A percentile compares a stretch with the other conserved stretches of the same genome.
Evolutionary conservation across 2,888 invertebrate species (phyloP).

Genomic region (Andrena fulva): DNA sequence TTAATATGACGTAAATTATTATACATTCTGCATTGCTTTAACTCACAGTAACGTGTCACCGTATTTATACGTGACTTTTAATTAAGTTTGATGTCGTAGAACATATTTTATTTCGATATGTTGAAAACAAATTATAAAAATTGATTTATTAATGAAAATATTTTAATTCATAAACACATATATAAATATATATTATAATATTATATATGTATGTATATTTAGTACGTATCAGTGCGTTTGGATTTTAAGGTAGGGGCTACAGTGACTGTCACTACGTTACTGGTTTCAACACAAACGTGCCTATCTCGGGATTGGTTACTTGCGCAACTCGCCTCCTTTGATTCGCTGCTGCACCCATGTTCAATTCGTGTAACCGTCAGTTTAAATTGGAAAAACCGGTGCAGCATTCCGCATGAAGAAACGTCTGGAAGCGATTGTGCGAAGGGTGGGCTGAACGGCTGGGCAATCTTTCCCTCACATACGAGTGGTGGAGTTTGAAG

Average conservation of each 20-base stretch:
- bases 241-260: not conserved
- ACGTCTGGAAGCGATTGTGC: conserved; percentile 28
- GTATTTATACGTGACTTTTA: too few relatives aligned
- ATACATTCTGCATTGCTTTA: too few relatives aligned
- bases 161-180: too few relatives aligned
- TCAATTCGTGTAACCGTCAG: conserved; percentile 65
- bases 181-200: too few relatives aligned
- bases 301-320: conserved; percentile 58
- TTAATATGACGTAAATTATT: too few relatives aligned
- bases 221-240: not conserved
- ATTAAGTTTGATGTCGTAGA: too few relatives aligned
- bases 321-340: conserved; percentile 28
- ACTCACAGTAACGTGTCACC: too few relatives aligned
- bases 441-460: not conserved
- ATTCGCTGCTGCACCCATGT: conserved; percentile 40
- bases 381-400: conserved; percentile 62
- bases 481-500: conserved; percentile 47
- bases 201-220: too few relatives aligned
- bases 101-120: too few relatives aligned
- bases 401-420: conserved; percentile 15
- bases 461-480: conserved; percentile 61
- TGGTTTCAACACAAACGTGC: not conserved
- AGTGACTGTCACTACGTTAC: not conserved
- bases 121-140: too few relatives aligned
- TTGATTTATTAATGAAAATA: too few relatives aligned